A percentile compares a stretch with the other conserved stretches of the same genome.
phyloP scores from a whole-genome alignment of 64 coral and sea anemone genomes.

The Stylophora pistillata region DNA sequence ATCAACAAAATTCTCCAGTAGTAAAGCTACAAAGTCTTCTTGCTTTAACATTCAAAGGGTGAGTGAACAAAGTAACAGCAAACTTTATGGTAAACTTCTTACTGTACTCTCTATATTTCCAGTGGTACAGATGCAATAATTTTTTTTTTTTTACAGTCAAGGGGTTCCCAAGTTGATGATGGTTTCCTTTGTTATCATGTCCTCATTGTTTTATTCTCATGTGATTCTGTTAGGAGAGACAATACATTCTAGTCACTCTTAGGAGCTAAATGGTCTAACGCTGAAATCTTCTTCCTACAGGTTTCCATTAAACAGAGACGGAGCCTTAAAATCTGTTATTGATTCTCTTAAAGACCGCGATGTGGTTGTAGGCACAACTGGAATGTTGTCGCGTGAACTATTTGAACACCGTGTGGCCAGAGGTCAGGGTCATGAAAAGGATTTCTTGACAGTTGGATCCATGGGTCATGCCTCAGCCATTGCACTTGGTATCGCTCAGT shows the following conservation, averaged over 20 bases:
- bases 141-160: no score
- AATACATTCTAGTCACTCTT: no score
- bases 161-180: no score
- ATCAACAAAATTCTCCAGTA: background rate
- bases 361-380: constrained; percentile 94
- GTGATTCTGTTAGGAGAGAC: no score
- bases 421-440: constrained; percentile 95
- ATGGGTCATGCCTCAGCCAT: constrained; percentile 98
- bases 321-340: constrained; percentile 75
- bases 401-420: constrained; percentile 92
- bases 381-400: constrained; percentile 96
- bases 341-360: constrained; percentile 87
- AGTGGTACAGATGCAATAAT: no score
- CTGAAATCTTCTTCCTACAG: constrained; percentile 23
- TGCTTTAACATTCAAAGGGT: no score
- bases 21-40: no score
- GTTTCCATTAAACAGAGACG: constrained; percentile 86
- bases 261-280: background rate
- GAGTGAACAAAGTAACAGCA: no score
- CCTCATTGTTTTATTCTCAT: no score
- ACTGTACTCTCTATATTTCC: no score
- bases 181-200: no score
- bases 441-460: constrained; percentile 92
- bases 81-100: no score
- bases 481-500: constrained; percentile 86